A percentile compares a stretch with the other conserved stretches of the same genome.
These are phyloP conservation scores for Portevinia maculata DNA, from an alignment of 2,888 invertebrate species.

Conservation along the genomic window DNA sequence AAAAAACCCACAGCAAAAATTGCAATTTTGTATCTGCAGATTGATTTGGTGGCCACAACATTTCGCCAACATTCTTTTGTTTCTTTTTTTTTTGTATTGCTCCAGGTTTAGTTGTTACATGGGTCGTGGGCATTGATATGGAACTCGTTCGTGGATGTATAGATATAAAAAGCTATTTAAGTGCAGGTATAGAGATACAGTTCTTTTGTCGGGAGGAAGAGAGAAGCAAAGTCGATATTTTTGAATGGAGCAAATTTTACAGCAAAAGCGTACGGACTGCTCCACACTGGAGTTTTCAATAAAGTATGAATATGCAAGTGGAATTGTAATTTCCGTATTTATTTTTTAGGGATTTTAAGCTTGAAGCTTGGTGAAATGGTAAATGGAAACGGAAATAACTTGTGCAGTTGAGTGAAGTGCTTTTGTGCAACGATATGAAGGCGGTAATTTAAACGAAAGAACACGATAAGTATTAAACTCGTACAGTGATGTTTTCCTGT, in stretches of 20 bases:
- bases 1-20: conserved; percentile 65
- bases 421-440: conserved; percentile 16
- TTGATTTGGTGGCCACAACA: conserved; percentile 70
- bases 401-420: conserved; percentile 37
- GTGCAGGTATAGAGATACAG: too few species aligned
- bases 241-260: conserved; percentile 13
- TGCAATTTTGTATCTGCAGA: conserved; percentile 72
- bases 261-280: conserved; percentile 10
- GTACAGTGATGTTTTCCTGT: conserved; percentile 2
- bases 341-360: conserved; percentile 33
- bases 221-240: conserved; percentile 19
- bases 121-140: conserved; percentile 61
- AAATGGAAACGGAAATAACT: conserved; percentile 8
- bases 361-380: conserved; percentile 34
- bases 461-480: not conserved
- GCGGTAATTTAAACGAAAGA: not conserved
- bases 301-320: conserved; percentile 44
- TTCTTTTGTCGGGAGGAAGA: too few species aligned
- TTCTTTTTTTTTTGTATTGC: conserved; percentile 9
- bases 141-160: conserved; percentile 44
- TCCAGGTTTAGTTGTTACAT: conserved; percentile 46
- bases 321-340: conserved; percentile 36
- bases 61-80: conserved; percentile 32
- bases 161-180: conserved; percentile 19
- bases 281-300: conserved; percentile 25